Evolutionary conservation across 2,888 invertebrate genomes (phyloP).

Genomic region (Aphidius colemani): DNA sequence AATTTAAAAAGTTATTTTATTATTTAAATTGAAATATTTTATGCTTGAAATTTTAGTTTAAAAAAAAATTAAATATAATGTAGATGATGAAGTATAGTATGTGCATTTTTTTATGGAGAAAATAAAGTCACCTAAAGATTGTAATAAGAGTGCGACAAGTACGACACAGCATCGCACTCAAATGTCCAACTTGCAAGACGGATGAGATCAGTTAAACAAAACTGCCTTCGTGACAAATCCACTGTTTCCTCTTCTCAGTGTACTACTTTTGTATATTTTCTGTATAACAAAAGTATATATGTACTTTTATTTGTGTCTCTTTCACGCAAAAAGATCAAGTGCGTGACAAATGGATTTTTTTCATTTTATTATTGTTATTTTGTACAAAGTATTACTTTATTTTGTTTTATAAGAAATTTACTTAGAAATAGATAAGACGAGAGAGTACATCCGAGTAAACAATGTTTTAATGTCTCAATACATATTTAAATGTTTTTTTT

Average conservation of each 20-base stretch:
- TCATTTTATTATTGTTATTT: slow-evolving; percentile 7
- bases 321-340: slow-evolving; percentile 8
- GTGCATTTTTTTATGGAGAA: slow-evolving; percentile 24
- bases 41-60: no score
- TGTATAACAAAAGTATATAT: no score
- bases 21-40: no score
- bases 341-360: slow-evolving; percentile 8
- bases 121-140: slow-evolving; percentile 30
- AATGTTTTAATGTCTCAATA: no score
- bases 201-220: slow-evolving; percentile 60
- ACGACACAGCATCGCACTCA: slow-evolving; percentile 26
- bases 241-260: slow-evolving; percentile 50
- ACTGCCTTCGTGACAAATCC: slow-evolving; percentile 59
- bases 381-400: neutral
- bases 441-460: no score
- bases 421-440: no score
- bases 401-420: no score
- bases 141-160: slow-evolving; percentile 26
- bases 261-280: neutral
- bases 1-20: neutral
- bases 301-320: neutral
- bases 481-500: neutral
- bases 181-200: slow-evolving; percentile 51
- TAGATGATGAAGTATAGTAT: no score
- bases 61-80: no score